Evolutionary conservation across 2,113 vertebrate genomes (phyloP).

Genomic region (Macquaria ambigua): DNA sequence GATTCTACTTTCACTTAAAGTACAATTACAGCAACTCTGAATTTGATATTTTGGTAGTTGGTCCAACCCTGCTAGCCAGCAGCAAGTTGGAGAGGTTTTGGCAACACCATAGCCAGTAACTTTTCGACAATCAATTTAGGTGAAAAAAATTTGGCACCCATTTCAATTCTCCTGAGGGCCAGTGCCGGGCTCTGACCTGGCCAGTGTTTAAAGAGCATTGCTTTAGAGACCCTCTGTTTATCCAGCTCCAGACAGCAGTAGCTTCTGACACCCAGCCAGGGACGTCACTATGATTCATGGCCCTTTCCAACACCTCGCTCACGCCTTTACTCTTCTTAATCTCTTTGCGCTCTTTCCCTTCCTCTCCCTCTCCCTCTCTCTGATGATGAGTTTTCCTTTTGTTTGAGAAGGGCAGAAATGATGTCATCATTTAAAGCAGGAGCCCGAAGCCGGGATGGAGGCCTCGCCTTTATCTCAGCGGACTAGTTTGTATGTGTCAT

Average conservation of each 20-base stretch:
- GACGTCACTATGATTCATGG: slow-evolving; percentile 81
- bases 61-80: background rate
- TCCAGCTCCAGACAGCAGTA: slow-evolving; percentile 66
- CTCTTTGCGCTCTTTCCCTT: slow-evolving; percentile 48
- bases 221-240: slow-evolving; percentile 66
- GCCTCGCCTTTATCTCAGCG: slow-evolving; percentile 44
- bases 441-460: slow-evolving; percentile 38
- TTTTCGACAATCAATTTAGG: slow-evolving; percentile 35
- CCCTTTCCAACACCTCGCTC: slow-evolving; percentile 69
- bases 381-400: slow-evolving; percentile 80
- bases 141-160: slow-evolving; percentile 26
- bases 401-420: slow-evolving; percentile 75
- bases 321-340: slow-evolving; percentile 79
- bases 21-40: background rate
- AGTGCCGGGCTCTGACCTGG: slow-evolving; percentile 48
- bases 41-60: background rate
- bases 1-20: background rate
- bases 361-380: slow-evolving; percentile 37
- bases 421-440: slow-evolving; percentile 76
- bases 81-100: slow-evolving; percentile 37
- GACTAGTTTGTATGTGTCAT: slow-evolving; percentile 38
- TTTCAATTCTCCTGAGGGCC: slow-evolving; percentile 41
- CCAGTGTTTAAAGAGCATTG: slow-evolving; percentile 62
- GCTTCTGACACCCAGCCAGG: slow-evolving; percentile 72
- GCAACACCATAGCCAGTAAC: slow-evolving; percentile 2